Conservation (phyloP, 2,888 invertebrate genomes). For the Pyrrhia umbra region DNA sequence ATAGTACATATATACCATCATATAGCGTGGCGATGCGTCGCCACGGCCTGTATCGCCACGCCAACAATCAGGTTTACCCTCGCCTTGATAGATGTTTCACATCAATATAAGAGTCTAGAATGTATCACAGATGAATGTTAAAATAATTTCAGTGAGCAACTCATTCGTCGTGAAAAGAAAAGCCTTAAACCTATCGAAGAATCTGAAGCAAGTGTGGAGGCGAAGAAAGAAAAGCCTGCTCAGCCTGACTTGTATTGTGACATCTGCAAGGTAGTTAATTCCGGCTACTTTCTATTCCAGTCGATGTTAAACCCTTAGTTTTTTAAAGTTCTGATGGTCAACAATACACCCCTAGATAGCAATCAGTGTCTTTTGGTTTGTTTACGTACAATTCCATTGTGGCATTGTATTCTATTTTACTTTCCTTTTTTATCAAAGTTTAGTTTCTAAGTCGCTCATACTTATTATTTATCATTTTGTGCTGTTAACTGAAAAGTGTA, state of each 20-base stretch:
- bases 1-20: too few species aligned
- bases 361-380: not conserved
- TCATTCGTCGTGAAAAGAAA: conserved; percentile 82
- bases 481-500: not conserved
- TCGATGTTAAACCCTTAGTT: not conserved
- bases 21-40: too few species aligned
- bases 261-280: conserved; percentile 78
- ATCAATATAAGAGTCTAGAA: not conserved
- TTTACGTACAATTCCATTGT: too few species aligned
- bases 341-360: too few species aligned
- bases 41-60: too few species aligned
- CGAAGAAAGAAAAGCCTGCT: conserved; percentile 45
- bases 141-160: conserved; percentile 58
- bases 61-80: too few species aligned
- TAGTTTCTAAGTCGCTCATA: too few species aligned
- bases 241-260: conserved; percentile 77
- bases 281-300: not conserved
- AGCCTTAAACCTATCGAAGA: conserved; percentile 57
- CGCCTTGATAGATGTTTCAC: too few species aligned
- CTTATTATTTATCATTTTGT: not conserved
- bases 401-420: too few species aligned
- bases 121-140: conserved; percentile 68
- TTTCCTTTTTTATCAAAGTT: too few species aligned
- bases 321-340: not conserved
- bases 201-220: conserved; percentile 31